Evolutionary conservation across 2,113 vertebrate genomes (phyloP), one percentile per base, ranked within the genome.

Genomic region (Acanthochromis polyacanthus): DNA sequence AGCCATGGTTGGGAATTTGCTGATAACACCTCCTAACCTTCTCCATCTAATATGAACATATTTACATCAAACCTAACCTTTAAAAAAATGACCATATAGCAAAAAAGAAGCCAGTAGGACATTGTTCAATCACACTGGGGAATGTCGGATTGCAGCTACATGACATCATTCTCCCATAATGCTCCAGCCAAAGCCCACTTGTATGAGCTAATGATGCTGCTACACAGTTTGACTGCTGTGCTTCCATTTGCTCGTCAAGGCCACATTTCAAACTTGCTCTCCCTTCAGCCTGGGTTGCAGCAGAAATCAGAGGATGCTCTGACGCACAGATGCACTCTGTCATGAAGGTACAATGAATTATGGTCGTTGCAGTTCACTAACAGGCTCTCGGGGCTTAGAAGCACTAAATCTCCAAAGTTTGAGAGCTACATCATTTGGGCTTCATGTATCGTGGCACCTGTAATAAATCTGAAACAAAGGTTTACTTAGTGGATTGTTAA

Each of bases 381-480:
- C 74, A 75, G 81, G 61, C 69, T 78, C 61, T 76, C 17, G 3
- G 65, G 53, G 23, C 62, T 76, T 59, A 40, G 73, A 15, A 50
- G 40, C 62, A 64, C 74, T 83, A 81, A 83, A 88, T 90, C 77
- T 75, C 53, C n/a, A 65, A 65, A 56, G 72, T 84, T 82, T 73
- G 63, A 87, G 77, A 85, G 72, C 32, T 16, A 71, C 71, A 87
- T 82, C 52, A 78, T 51, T 68, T 52, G 7, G 67, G 81, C 58
- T 63, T 77, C 62, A 60, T 86, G 72, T 67, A 17, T 65, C 46
- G 45, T 36, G 32, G 43, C 70, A 71, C 43, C 62, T 48, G 58
- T 4, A 69, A 80, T 89, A 88, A 86, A 88, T 84, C 81, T 5
- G 6, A 72, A 82, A 77, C 53, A 82, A 68, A 84, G 60, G 61